Evolutionary conservation across 2,113 vertebrate species (phyloP).

Genomic region (Dryoscopus gambensis): DNA sequence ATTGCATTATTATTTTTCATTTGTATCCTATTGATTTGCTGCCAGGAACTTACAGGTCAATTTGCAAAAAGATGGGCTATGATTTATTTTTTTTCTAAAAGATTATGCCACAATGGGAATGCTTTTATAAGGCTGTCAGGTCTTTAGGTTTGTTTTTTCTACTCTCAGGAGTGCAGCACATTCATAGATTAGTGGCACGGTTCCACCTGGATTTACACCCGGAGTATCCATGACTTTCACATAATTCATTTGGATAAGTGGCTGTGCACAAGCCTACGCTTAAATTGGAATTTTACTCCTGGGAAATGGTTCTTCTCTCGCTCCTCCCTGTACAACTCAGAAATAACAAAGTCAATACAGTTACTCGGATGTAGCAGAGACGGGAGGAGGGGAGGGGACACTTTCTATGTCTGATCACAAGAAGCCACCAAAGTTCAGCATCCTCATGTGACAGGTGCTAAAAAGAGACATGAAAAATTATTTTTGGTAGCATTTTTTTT

Average conservation of each 20-base stretch:
- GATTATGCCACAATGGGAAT: not conserved
- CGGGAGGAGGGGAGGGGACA: not conserved
- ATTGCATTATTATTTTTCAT: slow-evolving; percentile 72
- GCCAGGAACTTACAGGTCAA: slow-evolving; percentile 63
- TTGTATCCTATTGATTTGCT: slow-evolving; percentile 66
- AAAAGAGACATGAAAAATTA: not conserved
- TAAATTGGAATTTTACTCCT: not conserved
- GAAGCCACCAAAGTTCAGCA: not conserved
- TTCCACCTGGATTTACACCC: slow-evolving; percentile 7
- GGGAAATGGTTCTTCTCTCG: not conserved
- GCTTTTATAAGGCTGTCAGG: not conserved
- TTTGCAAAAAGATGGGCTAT: slow-evolving; percentile 49
- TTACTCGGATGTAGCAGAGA: not conserved
- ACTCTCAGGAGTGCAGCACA: not conserved
- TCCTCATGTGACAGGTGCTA: not conserved
- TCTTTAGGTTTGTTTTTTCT: not conserved
- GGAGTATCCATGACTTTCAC: not conserved
- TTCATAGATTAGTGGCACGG: not conserved
- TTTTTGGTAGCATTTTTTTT: not conserved
- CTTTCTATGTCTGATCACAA: not conserved
- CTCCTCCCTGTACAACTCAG: not conserved
- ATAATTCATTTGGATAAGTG: not conserved
- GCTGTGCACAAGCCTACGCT: not conserved
- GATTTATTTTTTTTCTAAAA: slow-evolving; percentile 58
- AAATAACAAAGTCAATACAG: not conserved